Evolutionary conservation across 2,797 vertebrate genomes (phyloP).

Genomic region (Enteromius mattozi): DNA sequence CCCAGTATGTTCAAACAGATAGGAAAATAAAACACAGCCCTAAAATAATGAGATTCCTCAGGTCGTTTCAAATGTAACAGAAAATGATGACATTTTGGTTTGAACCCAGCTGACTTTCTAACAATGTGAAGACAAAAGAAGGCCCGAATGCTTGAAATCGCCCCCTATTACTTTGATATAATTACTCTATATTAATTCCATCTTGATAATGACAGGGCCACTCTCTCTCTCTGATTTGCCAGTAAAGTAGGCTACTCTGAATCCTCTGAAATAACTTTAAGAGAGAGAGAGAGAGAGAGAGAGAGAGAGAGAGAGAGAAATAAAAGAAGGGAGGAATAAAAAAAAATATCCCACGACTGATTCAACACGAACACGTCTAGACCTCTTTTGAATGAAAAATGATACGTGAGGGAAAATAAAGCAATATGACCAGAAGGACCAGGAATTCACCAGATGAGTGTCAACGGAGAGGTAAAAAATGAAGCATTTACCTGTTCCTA

Average conservation of each 20-base stretch:
- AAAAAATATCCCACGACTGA: constrained; percentile 72
- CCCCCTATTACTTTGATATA: constrained; percentile 74
- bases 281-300: not conserved
- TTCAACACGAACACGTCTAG: constrained; percentile 80
- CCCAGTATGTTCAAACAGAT: constrained; percentile 80
- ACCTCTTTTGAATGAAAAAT: constrained; percentile 82
- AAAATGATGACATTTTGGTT: constrained; percentile 84
- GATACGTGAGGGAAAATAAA: constrained; percentile 84
- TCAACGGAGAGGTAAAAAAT: constrained; percentile 85
- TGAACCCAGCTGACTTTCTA: constrained; percentile 79
- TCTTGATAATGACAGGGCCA: constrained; percentile 65
- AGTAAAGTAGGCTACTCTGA: constrained; percentile 65
- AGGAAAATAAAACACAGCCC: constrained; percentile 82
- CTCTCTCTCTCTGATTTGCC: constrained; percentile 39
- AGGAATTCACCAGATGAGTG: constrained; percentile 86
- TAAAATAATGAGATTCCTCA: constrained; percentile 83
- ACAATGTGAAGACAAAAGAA: constrained; percentile 77
- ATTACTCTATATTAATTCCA: constrained; percentile 75
- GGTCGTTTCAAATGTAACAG: constrained; percentile 79
- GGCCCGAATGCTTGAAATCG: constrained; percentile 66
- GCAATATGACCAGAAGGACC: constrained; percentile 87
- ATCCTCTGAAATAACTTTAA: constrained; percentile 74
- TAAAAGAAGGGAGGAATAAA: not conserved
- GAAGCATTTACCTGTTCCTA: constrained; percentile 98
- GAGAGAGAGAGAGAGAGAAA: constrained; percentile 4